A percentile compares a stretch with the other conserved stretches of the same genome.
phyloP scores from a whole-genome alignment of 2,113 vertebrate genomes.

The Neodontobutis hainanensis region DNA sequence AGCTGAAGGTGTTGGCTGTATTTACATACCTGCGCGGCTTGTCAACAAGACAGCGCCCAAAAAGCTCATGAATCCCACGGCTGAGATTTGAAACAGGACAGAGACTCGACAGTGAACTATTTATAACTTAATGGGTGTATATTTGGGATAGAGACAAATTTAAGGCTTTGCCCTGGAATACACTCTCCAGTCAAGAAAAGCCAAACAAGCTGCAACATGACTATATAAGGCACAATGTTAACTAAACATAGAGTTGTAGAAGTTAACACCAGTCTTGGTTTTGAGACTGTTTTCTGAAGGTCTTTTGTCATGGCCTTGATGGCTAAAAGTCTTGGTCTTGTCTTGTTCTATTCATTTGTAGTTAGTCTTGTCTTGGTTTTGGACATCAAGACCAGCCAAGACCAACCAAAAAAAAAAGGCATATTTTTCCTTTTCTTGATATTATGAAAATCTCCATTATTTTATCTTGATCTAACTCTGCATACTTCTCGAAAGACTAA shows the following conservation, averaged over 20 bases:
- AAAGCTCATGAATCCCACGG: not conserved
- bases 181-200: not conserved
- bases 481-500: no score
- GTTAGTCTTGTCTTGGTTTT: no score
- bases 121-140: not conserved
- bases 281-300: no score
- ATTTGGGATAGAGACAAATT: not conserved
- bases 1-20: constrained; percentile 48
- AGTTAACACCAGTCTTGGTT: no score
- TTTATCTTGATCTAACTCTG: no score
- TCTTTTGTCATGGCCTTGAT: no score
- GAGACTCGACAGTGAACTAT: not conserved
- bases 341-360: no score
- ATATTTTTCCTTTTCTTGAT: no score
- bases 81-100: not conserved
- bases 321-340: no score
- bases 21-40: constrained; percentile 18
- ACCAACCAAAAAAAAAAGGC: no score
- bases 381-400: no score
- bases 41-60: constrained; percentile 32
- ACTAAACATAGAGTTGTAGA: not conserved
- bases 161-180: not conserved
- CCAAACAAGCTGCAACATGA: not conserved
- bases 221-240: not conserved
- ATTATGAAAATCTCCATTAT: no score